A percentile compares a stretch with the other conserved stretches of the same genome.
Conservation (phyloP, 2,888 invertebrate genomes). For the Isoperla grammatica region DNA sequence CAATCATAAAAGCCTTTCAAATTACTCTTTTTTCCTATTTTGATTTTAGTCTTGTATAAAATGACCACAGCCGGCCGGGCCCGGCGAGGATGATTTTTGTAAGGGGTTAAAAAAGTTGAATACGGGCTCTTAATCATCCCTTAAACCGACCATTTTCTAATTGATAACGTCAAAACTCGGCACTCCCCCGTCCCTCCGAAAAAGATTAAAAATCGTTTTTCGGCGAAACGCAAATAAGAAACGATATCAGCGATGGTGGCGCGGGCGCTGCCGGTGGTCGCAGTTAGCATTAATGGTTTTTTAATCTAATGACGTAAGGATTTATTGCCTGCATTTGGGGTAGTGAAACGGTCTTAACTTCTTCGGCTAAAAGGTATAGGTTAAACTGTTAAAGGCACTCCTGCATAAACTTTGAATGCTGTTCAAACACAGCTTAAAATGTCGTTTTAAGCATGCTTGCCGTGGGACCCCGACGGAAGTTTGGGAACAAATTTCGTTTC, state of each 20-base stretch:
- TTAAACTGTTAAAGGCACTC: no score
- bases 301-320: constrained; percentile 14
- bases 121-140: constrained; percentile 4
- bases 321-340: constrained; percentile 9
- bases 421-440: no score
- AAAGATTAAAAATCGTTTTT: constrained; percentile 10
- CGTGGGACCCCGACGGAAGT: no score
- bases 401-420: no score
- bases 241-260: neutral
- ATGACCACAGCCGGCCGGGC: neutral
- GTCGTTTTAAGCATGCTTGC: no score
- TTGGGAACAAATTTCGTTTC: no score
- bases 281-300: constrained; percentile 15
- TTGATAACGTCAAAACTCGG: no score
- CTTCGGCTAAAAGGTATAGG: no score
- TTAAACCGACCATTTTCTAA: neutral
- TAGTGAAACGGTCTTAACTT: no score
- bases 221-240: neutral
- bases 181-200: neutral
- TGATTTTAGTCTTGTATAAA: no score
- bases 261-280: neutral
- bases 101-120: constrained; percentile 9
- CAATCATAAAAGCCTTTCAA: no score
- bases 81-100: neutral
- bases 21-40: no score